These are phyloP conservation scores for Tetanocera ferruginea DNA, from an alignment of 2,888 invertebrate species.

Conservation along the genomic window DNA sequence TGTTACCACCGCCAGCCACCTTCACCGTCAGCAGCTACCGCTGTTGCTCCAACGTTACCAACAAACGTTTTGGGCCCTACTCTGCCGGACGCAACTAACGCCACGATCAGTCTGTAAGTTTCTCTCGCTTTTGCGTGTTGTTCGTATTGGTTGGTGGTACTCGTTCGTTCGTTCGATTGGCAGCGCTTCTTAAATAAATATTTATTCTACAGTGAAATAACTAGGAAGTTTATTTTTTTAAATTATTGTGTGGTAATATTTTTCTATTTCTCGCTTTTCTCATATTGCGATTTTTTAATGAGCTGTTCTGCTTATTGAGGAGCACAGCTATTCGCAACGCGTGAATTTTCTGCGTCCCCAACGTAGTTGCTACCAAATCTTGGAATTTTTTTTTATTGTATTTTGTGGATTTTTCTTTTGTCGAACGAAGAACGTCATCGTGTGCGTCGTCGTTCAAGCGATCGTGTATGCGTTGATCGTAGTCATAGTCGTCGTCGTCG, in stretches of 20 bases:
- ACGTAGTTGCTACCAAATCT: not conserved
- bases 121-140: conserved; percentile 69
- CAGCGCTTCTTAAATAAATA: not conserved
- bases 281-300: not conserved
- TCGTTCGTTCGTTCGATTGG: conserved; percentile 16
- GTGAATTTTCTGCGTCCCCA: not conserved
- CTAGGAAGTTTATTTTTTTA: conserved; percentile 19
- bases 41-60: conserved; percentile 25
- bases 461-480: conserved; percentile 13
- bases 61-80: conserved; percentile 41
- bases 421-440: conserved; percentile 4
- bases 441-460: conserved; percentile 8
- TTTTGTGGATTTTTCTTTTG: too few species aligned
- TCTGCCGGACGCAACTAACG: conserved; percentile 22
- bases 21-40: conserved; percentile 21
- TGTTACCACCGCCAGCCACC: conserved; percentile 34
- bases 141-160: conserved; percentile 38
- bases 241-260: not conserved
- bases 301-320: too few species aligned
- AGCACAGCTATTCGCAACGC: not conserved
- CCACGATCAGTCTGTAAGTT: conserved; percentile 63
- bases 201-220: conserved; percentile 3
- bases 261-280: not conserved
- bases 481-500: not conserved
- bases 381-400: not conserved